Evolutionary conservation across 1,140 invertebrate species (phyloP), one percentile per base, ranked within the genome.

Genomic region (Euura lappo): DNA sequence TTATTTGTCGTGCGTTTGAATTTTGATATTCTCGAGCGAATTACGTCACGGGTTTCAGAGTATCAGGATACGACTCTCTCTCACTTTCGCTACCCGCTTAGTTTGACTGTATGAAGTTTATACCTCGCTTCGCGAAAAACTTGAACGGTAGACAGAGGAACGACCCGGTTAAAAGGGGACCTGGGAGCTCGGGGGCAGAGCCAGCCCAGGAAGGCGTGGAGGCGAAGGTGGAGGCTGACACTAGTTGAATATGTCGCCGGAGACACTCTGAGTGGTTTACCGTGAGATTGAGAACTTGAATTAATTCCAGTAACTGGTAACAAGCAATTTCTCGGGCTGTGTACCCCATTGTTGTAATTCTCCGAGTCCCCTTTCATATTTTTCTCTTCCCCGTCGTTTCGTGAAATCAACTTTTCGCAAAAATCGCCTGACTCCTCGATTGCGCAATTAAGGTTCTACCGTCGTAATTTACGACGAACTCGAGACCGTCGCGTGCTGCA

Each of bases 1-100:
- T 51, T 51, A 51, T 51, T 51, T 51, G 47, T 51, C 47, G 47
- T 51, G 47, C 47, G 47, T 51, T 51, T 51, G 47, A 51, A 51
- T 2, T 51, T 28, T 28, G 28, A 28, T 28, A 28, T 28, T 28
- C 28, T 28, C 28, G 28, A 28, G 28, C 28, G 28, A 28, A 28
- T 28, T 28, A 28, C 28, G 28, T 28, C 28, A 28, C 28, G 28
- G 28, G 28, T 28, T 28, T 28, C 28, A 28, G 28, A 28, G 28
- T 28, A 28, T 28, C 28, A 28, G 28, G 28, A 28, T 28, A 28
- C 0, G 28, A 28, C 28, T 28, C 28, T 28, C 28, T 28, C 28
- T 28, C 28, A 28, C 28, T 28, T 28, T 28, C 28, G 1, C 28
- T 28, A 28, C 28, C 28, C 28, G 28, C 28, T 28, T 28, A 28